A percentile compares a stretch with the other conserved stretches of the same genome.
phyloP scores from a whole-genome alignment of 2,797 vertebrate genomes.

The Limnodromus scolopaceus region DNA sequence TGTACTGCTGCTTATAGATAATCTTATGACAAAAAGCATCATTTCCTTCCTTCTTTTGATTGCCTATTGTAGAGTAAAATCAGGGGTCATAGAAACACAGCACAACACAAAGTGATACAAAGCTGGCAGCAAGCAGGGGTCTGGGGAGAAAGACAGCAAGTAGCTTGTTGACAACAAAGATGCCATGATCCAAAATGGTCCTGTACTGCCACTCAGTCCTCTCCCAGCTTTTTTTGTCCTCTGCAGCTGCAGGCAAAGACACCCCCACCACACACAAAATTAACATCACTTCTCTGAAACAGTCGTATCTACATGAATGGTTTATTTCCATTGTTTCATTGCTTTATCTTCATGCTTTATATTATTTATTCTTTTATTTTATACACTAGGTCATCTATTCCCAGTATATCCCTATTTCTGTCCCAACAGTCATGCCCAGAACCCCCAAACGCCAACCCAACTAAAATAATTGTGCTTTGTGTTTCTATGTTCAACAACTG shows the following conservation, averaged over 20 bases:
- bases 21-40: neutral
- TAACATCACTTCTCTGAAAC: neutral
- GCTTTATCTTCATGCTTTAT: neutral
- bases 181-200: neutral
- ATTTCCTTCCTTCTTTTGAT: neutral
- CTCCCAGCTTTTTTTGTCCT: neutral
- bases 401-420: neutral
- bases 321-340: neutral
- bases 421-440: neutral
- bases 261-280: neutral
- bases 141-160: neutral
- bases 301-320: neutral
- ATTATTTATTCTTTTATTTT: neutral
- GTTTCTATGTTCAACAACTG: neutral
- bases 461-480: neutral
- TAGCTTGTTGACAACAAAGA: neutral
- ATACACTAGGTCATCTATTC: neutral
- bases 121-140: neutral
- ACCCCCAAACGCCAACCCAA: neutral
- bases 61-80: neutral
- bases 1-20: neutral
- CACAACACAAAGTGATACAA: neutral
- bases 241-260: neutral
- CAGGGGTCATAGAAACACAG: neutral
- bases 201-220: neutral